Conservation (phyloP, 92 coral and sea anemone genomes). For the Parazoanthus atlanticus region DNA sequence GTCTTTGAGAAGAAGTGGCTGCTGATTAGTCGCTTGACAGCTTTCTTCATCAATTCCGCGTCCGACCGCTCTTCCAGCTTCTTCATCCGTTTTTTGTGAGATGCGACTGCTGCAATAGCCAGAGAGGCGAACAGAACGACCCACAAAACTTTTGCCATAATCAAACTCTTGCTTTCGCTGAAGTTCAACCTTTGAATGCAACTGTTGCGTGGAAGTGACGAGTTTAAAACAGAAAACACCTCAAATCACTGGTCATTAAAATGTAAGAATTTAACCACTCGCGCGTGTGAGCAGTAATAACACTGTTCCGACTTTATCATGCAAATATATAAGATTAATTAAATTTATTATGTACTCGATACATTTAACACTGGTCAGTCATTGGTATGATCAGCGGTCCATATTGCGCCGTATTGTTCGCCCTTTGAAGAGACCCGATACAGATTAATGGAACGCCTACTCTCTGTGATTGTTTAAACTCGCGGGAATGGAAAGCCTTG, state of each 20-base stretch:
- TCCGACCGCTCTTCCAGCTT: slow-evolving; percentile 6
- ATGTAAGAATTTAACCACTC: slow-evolving; percentile 5
- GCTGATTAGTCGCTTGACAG: background rate
- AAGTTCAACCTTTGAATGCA: background rate
- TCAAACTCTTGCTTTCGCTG: background rate
- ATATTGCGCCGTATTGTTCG: slow-evolving; percentile 1
- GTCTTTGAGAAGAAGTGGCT: slow-evolving; percentile 21
- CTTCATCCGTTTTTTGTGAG: background rate
- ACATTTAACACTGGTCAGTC: background rate
- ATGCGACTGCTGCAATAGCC: background rate
- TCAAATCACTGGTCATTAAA: background rate
- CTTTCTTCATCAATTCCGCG: background rate
- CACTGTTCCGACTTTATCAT: slow-evolving; percentile 22
- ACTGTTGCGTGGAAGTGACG: background rate
- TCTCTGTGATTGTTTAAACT: background rate
- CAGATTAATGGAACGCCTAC: background rate
- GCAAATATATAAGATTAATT: slow-evolving; percentile 31
- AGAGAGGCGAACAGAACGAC: slow-evolving; percentile 2
- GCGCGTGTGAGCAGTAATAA: background rate
- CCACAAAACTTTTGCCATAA: slow-evolving; percentile 22
- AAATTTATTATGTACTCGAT: slow-evolving; percentile 9
- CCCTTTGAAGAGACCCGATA: background rate
- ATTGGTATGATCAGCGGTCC: slow-evolving; percentile 28
- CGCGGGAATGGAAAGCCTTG: background rate
- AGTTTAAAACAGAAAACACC: background rate